phyloP scores from a whole-genome alignment of 2,888 invertebrate genomes.

The Acanthopleura granulata region DNA sequence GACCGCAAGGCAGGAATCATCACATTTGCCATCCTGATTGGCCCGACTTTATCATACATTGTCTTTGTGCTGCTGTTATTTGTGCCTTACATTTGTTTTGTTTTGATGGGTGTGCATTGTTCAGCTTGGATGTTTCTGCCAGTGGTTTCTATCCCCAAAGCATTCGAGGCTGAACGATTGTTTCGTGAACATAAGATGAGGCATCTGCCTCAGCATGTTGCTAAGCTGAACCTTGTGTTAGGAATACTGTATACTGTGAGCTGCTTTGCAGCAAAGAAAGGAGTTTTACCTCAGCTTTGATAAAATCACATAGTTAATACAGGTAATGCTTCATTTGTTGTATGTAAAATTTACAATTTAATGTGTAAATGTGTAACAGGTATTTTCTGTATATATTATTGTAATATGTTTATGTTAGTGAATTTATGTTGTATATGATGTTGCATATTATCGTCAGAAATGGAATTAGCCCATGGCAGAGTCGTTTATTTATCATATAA shows the following conservation, averaged over 20 bases:
- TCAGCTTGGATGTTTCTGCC: conserved; percentile 92
- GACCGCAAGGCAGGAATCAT: conserved; percentile 93
- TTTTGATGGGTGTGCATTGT: conserved; percentile 86
- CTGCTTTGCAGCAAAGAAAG: background rate
- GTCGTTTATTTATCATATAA: no score
- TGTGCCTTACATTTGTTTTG: conserved; percentile 84
- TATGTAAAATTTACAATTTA: no score
- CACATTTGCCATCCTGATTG: conserved; percentile 93
- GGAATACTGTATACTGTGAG: conserved; percentile 87
- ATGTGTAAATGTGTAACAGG: no score
- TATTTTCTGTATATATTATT: no score
- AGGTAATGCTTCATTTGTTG: no score
- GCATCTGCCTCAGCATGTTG: conserved; percentile 88
- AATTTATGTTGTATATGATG: no score
- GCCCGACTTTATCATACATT: conserved; percentile 90
- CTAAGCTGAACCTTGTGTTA: conserved; percentile 90
- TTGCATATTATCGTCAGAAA: no score
- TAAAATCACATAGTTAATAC: no score
- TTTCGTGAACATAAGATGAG: conserved; percentile 86
- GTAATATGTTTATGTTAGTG: no score
- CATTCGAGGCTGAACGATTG: conserved; percentile 90
- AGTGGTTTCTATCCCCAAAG: conserved; percentile 86
- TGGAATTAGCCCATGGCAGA: no score
- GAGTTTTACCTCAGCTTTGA: background rate
- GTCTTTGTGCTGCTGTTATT: conserved; percentile 91